Percentiles rank a stretch among this genome's conserved stretches.
Evolutionary conservation across 2,797 vertebrate species (phyloP).

Genomic region (Cynopterus sphinx): DNA sequence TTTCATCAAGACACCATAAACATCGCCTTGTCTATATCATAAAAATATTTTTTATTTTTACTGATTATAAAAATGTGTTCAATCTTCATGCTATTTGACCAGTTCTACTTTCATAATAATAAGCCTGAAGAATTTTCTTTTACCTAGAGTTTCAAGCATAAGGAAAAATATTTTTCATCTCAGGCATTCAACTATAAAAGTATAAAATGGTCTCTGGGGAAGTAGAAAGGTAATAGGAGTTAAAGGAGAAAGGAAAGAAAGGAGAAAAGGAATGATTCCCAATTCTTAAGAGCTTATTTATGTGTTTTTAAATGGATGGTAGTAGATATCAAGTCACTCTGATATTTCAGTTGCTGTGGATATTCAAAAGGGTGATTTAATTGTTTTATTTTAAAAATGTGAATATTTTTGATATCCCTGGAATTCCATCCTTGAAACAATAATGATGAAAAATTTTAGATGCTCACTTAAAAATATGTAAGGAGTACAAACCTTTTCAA

Average conservation of each 20-base stretch:
- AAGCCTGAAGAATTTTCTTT: background rate
- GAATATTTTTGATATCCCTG: background rate
- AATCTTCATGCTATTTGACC: background rate
- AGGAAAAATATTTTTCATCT: slow-evolving; percentile 29
- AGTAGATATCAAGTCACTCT: background rate
- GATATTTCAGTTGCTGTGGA: background rate
- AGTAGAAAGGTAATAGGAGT: background rate
- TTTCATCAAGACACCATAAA: background rate
- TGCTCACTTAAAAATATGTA: background rate
- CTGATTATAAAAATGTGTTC: background rate
- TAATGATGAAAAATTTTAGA: slow-evolving; percentile 11
- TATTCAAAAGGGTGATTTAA: background rate
- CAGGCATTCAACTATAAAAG: slow-evolving; percentile 7
- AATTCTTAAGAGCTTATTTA: background rate
- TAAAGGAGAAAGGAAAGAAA: background rate
- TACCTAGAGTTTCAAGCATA: background rate
- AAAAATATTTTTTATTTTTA: background rate
- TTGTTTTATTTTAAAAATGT: slow-evolving; percentile 38
- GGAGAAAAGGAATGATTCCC: background rate
- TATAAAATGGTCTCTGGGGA: background rate
- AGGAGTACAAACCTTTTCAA: background rate
- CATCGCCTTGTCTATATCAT: background rate
- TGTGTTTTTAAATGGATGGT: background rate
- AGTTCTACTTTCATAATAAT: background rate
- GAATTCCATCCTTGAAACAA: slow-evolving; percentile 15